Conservation (phyloP, 2,113 vertebrate genomes). For the Loxodonta africana region DNA sequence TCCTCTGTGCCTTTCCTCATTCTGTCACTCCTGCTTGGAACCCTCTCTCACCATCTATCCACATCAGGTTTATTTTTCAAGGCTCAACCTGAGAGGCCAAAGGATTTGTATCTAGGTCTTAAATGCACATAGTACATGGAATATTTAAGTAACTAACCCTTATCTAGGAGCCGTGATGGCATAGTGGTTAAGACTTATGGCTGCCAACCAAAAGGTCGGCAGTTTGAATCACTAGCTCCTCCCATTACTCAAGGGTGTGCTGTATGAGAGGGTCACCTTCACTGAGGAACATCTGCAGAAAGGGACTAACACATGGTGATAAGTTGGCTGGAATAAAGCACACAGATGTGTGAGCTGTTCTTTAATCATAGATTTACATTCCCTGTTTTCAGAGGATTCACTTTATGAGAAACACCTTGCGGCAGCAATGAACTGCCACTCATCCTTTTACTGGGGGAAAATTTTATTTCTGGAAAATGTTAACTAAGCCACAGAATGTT, state of each 20-base stretch:
- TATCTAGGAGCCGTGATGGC: background rate
- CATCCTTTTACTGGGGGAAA: background rate
- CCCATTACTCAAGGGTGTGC: conserved; percentile 4
- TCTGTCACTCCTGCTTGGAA: background rate
- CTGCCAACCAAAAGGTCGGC: no score
- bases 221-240: background rate
- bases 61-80: conserved; percentile 26
- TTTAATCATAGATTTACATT: conserved; percentile 62
- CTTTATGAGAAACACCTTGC: conserved; percentile 47
- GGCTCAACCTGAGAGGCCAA: background rate
- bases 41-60: background rate
- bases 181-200: no score
- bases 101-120: conserved; percentile 43
- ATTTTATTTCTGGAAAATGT: conserved; percentile 57
- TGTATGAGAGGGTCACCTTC: conserved; percentile 32
- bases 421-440: conserved; percentile 39
- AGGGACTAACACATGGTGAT: background rate
- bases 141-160: background rate
- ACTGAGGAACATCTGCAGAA: conserved; percentile 46
- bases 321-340: conserved; percentile 63
- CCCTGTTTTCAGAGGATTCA: conserved; percentile 38
- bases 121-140: background rate
- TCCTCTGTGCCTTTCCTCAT: conserved; percentile 27
- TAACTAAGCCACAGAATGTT: conserved; percentile 47
- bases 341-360: conserved; percentile 52